Evolutionary conservation across 2,888 invertebrate genomes (phyloP), one percentile per base, ranked within the genome.

Genomic region (Steinernema carpocapsae): DNA sequence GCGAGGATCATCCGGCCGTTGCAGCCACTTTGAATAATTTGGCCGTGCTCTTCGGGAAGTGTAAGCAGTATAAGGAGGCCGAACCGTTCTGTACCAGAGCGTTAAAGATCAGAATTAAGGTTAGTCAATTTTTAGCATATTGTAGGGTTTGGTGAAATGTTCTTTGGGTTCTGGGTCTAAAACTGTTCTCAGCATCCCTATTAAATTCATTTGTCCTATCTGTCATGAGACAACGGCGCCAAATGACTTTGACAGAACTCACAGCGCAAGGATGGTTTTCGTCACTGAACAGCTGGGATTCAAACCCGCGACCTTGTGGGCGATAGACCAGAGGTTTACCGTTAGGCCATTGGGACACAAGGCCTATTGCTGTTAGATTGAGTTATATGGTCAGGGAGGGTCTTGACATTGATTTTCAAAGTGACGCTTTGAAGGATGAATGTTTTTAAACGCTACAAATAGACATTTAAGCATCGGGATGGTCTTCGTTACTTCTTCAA

Each of bases 81-180:
- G 99, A 99, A 90, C 99, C 97, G 17, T 91, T 99, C 78, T 99
- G 99, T 90, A 99, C 99, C 90, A 91, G 97, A 79, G 99, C 99
- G 64, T 91, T 99, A 78, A 95, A 96, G 90, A 99, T 99, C 88
- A 92, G 99, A 83, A 97, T 99, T 90, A 96, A 96, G 87, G n/a
- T n/a, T n/a, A n/a, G n/a, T n/a, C n/a, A n/a, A n/a, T n/a, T n/a
- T n/a, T n/a, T n/a, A n/a, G n/a, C n/a, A n/a, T n/a, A n/a, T n/a
- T n/a, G n/a, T n/a, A n/a, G n/a, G n/a, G n/a, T n/a, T n/a, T n/a
- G n/a, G n/a, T n/a, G n/a, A n/a, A n/a, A n/a, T n/a, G n/a, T n/a
- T n/a, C n/a, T n/a, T n/a, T n/a, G n/a, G n/a, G n/a, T n/a, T n/a
- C n/a, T n/a, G n/a, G n/a, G n/a, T n/a, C n/a, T n/a, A n/a, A n/a